These are phyloP conservation scores for Oryzias sinensis DNA, from an alignment of 2,797 vertebrate genomes.

Conservation along the genomic window DNA sequence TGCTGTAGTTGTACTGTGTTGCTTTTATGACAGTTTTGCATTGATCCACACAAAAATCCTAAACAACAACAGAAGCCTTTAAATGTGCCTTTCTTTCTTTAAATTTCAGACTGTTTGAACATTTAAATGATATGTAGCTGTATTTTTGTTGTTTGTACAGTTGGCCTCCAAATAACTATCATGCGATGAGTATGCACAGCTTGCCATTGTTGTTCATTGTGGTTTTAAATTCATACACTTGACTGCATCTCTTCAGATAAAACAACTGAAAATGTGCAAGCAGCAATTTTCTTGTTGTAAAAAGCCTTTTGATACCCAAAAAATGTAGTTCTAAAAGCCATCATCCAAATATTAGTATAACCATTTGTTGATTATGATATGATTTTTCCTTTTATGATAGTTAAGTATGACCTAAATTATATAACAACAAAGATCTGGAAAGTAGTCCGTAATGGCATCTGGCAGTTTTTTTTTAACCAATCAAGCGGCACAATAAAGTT, in stretches of 20 bases:
- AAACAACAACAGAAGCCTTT: conserved; percentile 29
- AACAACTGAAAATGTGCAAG: conserved; percentile 21
- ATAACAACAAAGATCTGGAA: conserved; percentile 7
- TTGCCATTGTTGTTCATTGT: conserved; percentile 23
- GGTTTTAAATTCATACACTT: conserved; percentile 21
- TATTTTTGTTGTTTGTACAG: conserved; percentile 35
- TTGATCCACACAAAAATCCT: not conserved
- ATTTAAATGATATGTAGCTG: conserved; percentile 26
- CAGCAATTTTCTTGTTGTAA: conserved; percentile 4
- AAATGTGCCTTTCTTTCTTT: conserved; percentile 72
- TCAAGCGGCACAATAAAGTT: conserved; percentile 19
- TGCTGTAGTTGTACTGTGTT: conserved; percentile 56
- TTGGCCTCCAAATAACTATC: conserved; percentile 40
- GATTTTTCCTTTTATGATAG: not conserved
- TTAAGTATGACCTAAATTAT: conserved; percentile 12
- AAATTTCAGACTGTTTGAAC: conserved; percentile 28
- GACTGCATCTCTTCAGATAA: conserved; percentile 17
- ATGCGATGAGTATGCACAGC: conserved; percentile 12
- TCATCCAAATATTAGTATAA: conserved; percentile 6
- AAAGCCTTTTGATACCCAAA: conserved; percentile 22
- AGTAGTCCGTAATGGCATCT: conserved; percentile 30
- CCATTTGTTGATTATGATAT: conserved; percentile 4
- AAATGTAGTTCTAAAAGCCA: not conserved
- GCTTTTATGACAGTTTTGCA: conserved; percentile 26
- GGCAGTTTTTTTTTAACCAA: conserved; percentile 25